Evolutionary conservation across 2,888 invertebrate genomes (phyloP), one percentile per base, ranked within the genome.

Genomic region (Lathronympha strigana): DNA sequence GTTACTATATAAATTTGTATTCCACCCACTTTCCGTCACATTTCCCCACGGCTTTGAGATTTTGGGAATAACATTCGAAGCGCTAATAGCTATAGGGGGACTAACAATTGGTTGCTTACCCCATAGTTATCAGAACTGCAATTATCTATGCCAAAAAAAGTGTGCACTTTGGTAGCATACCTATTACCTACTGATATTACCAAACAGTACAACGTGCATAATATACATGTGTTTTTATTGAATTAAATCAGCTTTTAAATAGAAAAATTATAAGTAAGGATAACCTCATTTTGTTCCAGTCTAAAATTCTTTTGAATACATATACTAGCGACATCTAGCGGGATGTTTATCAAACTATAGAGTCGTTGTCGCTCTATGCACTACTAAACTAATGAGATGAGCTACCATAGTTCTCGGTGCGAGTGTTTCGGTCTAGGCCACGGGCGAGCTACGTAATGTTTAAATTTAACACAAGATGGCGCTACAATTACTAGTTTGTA

Each of bases 391-490:
- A 51, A 25, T 1, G 13, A 28, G 17, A 13, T 15, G 2, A 4
- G 11, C 33, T 17, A 33, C 28, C 9, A 11, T 17, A n/a, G 6
- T 28, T 15, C 28, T 28, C 50, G 15, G 15, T 13, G 3, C 21
- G 57, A 45, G 8, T 21, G n/a, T 6, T 21, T 36, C 13, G n/a
- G 23, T 36, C 38, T 40, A 23, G 21, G 13, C 40, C 13, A 33
- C 21, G 4, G 28, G 25, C 45, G 21, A 19, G 21, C 57, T 57
- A 21, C 25, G n/a, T 23, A 25, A 11, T 63, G 23, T 13, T 4
- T 5, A 43, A 50, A n/a, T 19, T n/a, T 9, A 5, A 17, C 23
- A 33, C 40, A 31, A 63, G 63, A 63, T 63, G 63, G 57, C 63
- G 57, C 50, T n/a, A 36, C 33, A 2, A n/a, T 2, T n/a, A 43